Evolutionary conservation across 1,140 invertebrate species (phyloP), one percentile per base, ranked within the genome.

Genomic region (Aphelenchoides avenae): DNA sequence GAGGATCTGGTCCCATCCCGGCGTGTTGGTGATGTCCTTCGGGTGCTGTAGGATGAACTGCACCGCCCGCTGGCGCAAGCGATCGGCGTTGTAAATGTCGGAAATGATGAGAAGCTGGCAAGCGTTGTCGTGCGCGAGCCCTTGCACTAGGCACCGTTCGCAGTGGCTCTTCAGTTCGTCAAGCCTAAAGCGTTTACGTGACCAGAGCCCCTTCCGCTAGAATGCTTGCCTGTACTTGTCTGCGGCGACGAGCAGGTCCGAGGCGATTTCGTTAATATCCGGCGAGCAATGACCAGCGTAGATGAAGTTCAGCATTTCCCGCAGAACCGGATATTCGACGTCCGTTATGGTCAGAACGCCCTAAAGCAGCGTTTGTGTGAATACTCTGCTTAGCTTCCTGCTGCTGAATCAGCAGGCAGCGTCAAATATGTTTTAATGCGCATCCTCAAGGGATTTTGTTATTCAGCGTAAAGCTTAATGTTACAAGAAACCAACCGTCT

Each of bases 241-340:
- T 26, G 73, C 73, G n/a, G 73, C 73, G 57, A 75, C 73, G 6
- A 75, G 46, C n/a, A 75, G 46, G 49, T 77, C 73, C 34, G 61
- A 68, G 4, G 75, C 75, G 29, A 75, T 63, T 36, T 75, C 73
- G 9, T 53, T 58, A 6, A 74, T 46, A 24, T 77, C 72, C 5
- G 56, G 44, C 9, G 61, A 47, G 50, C 65, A 75, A 6, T 52
- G 24, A 11, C 75, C 75, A 34, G 47, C 59, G 30, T 75, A 75
- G 37, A 75, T 73, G 43, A 75, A 77, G 20, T 60, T 43, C n/a
- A 75, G 40, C 73, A 75, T 77, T 43, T 75, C 73, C 33, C 59
- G 57, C 0, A 75, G 53, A 33, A 75, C 73, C 20, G 56, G 54
- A 41, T 47, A 65, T 18, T 75, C 73, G 27, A 77, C 51, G 43